Evolutionary conservation across 2,888 invertebrate genomes (phyloP), one percentile per base, ranked within the genome.

Genomic region (Noctua fimbriata): DNA sequence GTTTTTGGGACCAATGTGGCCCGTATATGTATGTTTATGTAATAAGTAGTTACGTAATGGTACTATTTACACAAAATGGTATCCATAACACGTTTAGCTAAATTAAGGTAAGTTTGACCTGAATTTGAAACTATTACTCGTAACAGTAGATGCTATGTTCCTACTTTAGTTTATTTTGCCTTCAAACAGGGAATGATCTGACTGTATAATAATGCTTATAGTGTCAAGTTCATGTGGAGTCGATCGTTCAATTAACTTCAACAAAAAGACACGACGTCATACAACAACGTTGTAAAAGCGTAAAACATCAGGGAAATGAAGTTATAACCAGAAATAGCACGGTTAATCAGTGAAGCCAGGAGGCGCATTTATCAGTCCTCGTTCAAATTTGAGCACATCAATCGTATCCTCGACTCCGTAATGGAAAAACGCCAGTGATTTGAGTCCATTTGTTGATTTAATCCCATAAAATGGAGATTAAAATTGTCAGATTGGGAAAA

Each of bases 361-460:
- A 84, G 81, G 63, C 86, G 80, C 87, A 91, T 93, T 93, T 91
- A 91, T 93, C 92, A 90, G 88, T 81, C 87, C 87, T 87, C 88
- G 86, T 87, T 89, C 90, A 91, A 93, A 93, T 92, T 93, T 91
- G 89, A 87, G 83, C 81, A 89, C 86, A 92, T 93, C 91, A 91
- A 92, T 93, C 90, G 84, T 84, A 78, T 76, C 71, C 79, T 79
- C 77, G 84, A 82, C 85, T 79, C 81, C 73, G 81, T 91, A 90
- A 88, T 90, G 89, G 89, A 87, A 89, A 90, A 90, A 83, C 83
- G 87, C 55, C 78, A 75, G 81, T 86, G 86, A 86, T 88, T 86
- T 89, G 86, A 87, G 75, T 82, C 82, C 82, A 83, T 89, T 84
- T 86, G 88, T 89, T 82, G 88, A 88, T 89, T 88, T 84, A 85